Percentiles rank a stretch among this genome's conserved stretches.
Evolutionary conservation across 2,113 vertebrate genomes (phyloP).

Genomic region (Manacus vitellinus): DNA sequence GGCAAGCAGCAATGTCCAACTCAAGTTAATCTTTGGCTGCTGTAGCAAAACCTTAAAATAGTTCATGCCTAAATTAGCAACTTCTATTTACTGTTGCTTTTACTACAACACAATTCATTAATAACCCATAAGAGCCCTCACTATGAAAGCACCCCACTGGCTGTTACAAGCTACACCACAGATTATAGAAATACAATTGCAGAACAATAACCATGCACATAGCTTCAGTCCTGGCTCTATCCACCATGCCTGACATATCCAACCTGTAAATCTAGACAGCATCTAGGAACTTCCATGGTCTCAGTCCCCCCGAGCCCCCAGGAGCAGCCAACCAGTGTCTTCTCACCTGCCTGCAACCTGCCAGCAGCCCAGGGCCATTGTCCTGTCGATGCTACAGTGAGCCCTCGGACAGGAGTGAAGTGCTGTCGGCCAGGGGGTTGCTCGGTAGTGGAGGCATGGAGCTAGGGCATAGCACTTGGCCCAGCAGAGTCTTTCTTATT

Average conservation of each 20-base stretch:
- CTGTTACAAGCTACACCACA: not conserved
- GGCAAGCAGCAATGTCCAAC: not conserved
- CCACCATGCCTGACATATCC: rapidly evolving
- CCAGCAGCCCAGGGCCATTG: not conserved
- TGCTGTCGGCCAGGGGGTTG: rapidly evolving
- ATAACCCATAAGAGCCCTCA: not conserved
- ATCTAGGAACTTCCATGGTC: not conserved
- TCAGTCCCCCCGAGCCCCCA: not conserved
- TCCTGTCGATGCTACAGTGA: not conserved
- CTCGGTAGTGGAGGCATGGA: not conserved
- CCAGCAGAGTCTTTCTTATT: not conserved
- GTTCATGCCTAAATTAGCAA: not conserved
- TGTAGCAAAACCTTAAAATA: not conserved
- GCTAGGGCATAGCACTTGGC: not conserved
- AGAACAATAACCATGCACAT: not conserved
- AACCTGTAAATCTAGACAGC: not conserved
- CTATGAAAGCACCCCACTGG: not conserved
- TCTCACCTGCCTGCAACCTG: not conserved
- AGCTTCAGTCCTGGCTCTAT: not conserved
- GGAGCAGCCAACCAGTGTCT: not conserved
- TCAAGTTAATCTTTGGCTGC: not conserved
- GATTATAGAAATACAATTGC: not conserved
- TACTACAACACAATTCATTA: not conserved
- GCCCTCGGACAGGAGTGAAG: not conserved
- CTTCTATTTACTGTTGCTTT: not conserved